Percentiles rank a stretch among this genome's conserved stretches.
These are phyloP conservation scores for Cirrhinus molitorella DNA, from an alignment of 2,797 vertebrate genomes.

Conservation along the genomic window DNA sequence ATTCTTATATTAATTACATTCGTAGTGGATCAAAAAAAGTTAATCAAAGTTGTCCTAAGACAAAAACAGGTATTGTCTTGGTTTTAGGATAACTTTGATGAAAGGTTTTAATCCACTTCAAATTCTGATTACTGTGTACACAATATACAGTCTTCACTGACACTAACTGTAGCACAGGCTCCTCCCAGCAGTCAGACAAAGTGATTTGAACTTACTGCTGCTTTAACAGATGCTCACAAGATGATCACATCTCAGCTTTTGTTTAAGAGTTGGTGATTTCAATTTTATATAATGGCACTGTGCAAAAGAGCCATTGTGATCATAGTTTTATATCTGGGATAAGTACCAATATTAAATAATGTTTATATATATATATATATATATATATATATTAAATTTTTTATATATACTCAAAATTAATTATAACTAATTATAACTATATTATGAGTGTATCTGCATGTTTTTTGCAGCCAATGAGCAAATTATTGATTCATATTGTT, in stretches of 20 bases:
- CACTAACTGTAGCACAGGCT: not conserved
- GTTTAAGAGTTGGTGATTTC: not conserved
- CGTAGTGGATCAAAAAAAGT: no score
- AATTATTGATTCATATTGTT: conserved; percentile 21
- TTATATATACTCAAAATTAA: no score
- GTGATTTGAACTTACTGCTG: not conserved
- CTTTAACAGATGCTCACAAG: not conserved
- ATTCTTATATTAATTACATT: no score
- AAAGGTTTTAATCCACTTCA: no score
- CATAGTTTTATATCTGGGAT: not conserved
- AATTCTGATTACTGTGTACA: not conserved
- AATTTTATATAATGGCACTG: not conserved
- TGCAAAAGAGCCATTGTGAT: not conserved
- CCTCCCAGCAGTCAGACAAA: conserved; percentile 1
- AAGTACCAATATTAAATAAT: not conserved
- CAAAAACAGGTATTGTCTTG: no score
- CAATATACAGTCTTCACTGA: not conserved
- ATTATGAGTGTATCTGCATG: not conserved
- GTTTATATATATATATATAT: no score
- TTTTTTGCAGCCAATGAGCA: not conserved
- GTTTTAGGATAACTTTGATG: no score
- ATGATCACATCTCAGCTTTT: no score
- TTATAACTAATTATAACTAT: no score
- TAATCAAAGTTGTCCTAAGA: no score
- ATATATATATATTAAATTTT: no score